phyloP scores from a whole-genome alignment of 1,140 invertebrate species.

The Heliconius congener region DNA sequence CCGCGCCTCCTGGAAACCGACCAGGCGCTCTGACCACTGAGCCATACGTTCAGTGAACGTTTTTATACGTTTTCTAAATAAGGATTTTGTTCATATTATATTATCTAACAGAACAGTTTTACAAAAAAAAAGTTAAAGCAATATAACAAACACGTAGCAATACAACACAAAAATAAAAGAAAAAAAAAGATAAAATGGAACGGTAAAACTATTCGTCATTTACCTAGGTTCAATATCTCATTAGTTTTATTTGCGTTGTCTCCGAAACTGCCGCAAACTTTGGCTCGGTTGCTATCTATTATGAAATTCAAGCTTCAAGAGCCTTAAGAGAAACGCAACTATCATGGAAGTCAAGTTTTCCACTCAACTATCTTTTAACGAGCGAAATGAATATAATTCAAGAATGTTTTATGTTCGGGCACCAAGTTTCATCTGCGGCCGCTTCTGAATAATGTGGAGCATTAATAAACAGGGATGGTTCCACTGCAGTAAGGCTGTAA shows the following conservation, averaged over 20 bases:
- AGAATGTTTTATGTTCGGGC: constrained; percentile 60
- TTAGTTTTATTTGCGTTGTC: constrained; percentile 30
- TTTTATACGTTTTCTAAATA: no score
- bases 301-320: constrained; percentile 33
- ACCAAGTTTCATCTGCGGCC: constrained; percentile 70
- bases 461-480: constrained; percentile 71
- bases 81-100: no score
- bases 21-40: no score
- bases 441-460: constrained; percentile 68
- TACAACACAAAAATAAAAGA: no score
- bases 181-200: neutral
- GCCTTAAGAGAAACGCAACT: constrained; percentile 50
- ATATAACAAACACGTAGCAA: neutral
- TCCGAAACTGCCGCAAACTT: constrained; percentile 34
- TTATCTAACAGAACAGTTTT: no score
- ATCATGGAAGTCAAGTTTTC: constrained; percentile 61
- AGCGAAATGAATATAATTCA: constrained; percentile 68
- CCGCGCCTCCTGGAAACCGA: no score
- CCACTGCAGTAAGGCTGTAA: constrained; percentile 54
- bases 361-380: constrained; percentile 63
- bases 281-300: constrained; percentile 36
- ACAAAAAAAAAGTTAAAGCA: no score
- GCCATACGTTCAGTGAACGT: no score
- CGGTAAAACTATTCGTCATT: neutral
- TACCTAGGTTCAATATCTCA: constrained; percentile 31